Evolutionary conservation across 2,797 vertebrate genomes (phyloP), one percentile per base, ranked within the genome.

Genomic region (Smutsia gigantea): DNA sequence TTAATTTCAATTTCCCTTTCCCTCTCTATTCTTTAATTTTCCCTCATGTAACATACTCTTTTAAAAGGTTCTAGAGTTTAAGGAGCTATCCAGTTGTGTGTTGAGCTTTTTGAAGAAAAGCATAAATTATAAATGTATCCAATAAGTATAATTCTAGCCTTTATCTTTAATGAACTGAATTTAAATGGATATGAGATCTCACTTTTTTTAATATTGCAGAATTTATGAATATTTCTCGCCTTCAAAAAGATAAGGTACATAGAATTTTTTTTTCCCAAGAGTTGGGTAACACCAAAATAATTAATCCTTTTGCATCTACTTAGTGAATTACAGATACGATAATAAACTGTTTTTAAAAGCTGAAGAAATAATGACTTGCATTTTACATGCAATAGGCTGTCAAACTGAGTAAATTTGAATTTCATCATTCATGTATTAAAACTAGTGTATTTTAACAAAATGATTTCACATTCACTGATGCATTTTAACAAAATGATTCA

Each of bases 171-270:
- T 49, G 21, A 95, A 63, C 63, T 68, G 31, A 71, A 83, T 63
- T 92, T 90, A 81, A 86, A 19, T 83, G 39, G 37, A 39, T 75
- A 23, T 57, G 37, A 93, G 17, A 61, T 66, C 29, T 78, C 34
- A 89, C 66, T 96, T 18, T 94, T 37, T 87, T 75, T 83, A 92
- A 72, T 93, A 91, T 68, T 78, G 15, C 25, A 77, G 31, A 92
- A 27, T 96, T 87, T 93, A 6, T 96, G 61, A 93, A 27, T 97
- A 51, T 88, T 94, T 92, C 31, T 90, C 77, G 93, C n/a, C 87
- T 91, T 94, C 84, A 69, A 96, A 93, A 83, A 94, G 87, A 91
- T 95, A 66, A 88, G 7, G 85, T 93, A 19, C 0, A 7, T 69
- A 78, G 46, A 81, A 21, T 74, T 64, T 90, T 93, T 74, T 75